These are phyloP conservation scores for Euphonia xanthogaster DNA, from an alignment of 2,797 vertebrate species.

Conservation along the genomic window DNA sequence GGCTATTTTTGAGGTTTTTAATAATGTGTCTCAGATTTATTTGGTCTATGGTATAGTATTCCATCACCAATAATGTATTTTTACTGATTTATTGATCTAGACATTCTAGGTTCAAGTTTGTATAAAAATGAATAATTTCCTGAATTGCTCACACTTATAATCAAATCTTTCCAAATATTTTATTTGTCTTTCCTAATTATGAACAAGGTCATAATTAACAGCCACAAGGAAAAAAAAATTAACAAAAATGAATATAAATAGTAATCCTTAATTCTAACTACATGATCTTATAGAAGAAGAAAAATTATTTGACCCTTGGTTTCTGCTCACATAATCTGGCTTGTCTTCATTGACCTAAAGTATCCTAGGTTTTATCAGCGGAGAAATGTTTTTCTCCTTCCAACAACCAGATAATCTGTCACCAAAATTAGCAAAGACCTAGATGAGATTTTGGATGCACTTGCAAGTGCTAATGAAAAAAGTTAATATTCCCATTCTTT, in stretches of 20 bases:
- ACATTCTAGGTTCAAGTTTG: neutral
- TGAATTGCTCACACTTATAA: neutral
- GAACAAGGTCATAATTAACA: neutral
- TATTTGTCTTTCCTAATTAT: neutral
- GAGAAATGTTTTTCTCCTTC: neutral
- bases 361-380: neutral
- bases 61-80: neutral
- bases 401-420: neutral
- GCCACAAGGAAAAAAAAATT: neutral
- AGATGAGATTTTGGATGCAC: neutral
- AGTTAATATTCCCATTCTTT: neutral
- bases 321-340: neutral
- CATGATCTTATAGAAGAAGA: neutral
- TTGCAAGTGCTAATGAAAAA: neutral
- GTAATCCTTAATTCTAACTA: neutral
- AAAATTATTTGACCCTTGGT: neutral
- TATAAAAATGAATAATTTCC: neutral
- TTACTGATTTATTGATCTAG: neutral
- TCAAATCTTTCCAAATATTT: neutral
- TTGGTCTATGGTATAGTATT: neutral
- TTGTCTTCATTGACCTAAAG: neutral
- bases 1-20: neutral
- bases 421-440: neutral
- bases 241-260: neutral
- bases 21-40: neutral